These are phyloP conservation scores for Pogonocherus hispidulus DNA, from an alignment of 2,888 invertebrate species.

Conservation along the genomic window DNA sequence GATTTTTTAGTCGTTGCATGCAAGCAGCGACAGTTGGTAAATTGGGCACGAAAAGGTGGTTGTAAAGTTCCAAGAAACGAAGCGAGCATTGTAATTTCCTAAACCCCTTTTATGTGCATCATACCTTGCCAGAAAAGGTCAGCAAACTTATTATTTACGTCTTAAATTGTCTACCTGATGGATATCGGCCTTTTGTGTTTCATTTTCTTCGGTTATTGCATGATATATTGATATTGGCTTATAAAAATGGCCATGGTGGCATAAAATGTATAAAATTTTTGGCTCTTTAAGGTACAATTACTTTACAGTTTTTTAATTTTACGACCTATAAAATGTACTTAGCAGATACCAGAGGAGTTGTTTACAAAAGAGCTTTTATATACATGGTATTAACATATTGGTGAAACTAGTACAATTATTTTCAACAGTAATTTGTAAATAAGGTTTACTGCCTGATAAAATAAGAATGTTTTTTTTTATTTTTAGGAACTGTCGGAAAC, in stretches of 20 bases:
- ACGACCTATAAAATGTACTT: too few relatives aligned
- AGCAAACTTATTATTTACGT: conserved; percentile 35
- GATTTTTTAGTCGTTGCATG: conserved; percentile 42
- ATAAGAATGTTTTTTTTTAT: too few relatives aligned
- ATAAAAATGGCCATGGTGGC: neutral
- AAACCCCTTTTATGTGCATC: conserved; percentile 32
- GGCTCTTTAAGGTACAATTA: neutral
- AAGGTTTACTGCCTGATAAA: too few relatives aligned
- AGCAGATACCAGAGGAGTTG: too few relatives aligned
- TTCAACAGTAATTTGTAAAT: too few relatives aligned
- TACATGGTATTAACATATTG: too few relatives aligned
- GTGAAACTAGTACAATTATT: too few relatives aligned
- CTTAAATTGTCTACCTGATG: conserved; percentile 31
- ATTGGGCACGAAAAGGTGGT: conserved; percentile 30
- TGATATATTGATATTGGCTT: conserved; percentile 15
- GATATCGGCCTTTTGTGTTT: conserved; percentile 28
- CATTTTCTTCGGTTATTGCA: neutral
- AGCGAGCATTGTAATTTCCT: conserved; percentile 37
- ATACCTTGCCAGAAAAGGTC: conserved; percentile 32
- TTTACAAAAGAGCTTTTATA: too few relatives aligned
- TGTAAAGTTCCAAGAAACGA: conserved; percentile 36
- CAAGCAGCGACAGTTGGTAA: conserved; percentile 43
- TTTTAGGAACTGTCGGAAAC: too few relatives aligned
- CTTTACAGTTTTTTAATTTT: too few relatives aligned
- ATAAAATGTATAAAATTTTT: neutral